Percentiles rank a stretch among this genome's conserved stretches.
These are phyloP conservation scores for Trachythela sp. DNA, from an alignment of 64 coral and sea anemone species.

Conservation along the genomic window DNA sequence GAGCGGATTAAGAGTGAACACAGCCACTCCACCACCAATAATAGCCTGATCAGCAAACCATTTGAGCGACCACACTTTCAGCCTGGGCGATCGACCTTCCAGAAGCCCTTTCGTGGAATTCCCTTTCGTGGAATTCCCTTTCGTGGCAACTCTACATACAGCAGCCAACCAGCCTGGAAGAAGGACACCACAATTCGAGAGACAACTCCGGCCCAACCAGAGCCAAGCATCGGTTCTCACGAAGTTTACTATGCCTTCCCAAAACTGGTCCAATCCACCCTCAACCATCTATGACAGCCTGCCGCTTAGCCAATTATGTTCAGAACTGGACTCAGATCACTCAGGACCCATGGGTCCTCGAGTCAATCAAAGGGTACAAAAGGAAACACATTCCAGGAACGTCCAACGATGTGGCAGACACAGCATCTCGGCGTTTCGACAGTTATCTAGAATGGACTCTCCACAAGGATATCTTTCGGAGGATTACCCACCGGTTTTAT, in stretches of 20 bases:
- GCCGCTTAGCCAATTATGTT: not conserved
- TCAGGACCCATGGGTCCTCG: not conserved
- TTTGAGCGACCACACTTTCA: not conserved
- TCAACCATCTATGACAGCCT: not conserved
- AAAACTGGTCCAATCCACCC: not conserved
- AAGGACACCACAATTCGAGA: too few species aligned
- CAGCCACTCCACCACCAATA: not conserved
- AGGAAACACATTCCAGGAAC: too few species aligned
- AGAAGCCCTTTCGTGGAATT: too few species aligned
- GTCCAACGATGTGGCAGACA: too few species aligned
- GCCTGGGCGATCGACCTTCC: too few species aligned
- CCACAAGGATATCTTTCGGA: too few species aligned
- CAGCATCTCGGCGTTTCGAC: too few species aligned
- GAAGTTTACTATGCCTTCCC: not conserved
- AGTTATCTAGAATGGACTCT: too few species aligned
- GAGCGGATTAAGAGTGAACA: not conserved
- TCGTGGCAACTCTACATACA: too few species aligned
- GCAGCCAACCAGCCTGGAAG: too few species aligned
- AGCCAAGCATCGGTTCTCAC: not conserved
- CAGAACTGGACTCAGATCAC: slow-evolving; percentile 5
- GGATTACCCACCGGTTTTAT: too few species aligned
- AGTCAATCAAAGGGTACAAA: not conserved
- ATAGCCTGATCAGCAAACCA: not conserved
- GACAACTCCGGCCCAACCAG: not conserved
- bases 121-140: not conserved